These are phyloP conservation scores for Watsonalla cultraria DNA, from an alignment of 2,888 invertebrate species.

Conservation along the genomic window DNA sequence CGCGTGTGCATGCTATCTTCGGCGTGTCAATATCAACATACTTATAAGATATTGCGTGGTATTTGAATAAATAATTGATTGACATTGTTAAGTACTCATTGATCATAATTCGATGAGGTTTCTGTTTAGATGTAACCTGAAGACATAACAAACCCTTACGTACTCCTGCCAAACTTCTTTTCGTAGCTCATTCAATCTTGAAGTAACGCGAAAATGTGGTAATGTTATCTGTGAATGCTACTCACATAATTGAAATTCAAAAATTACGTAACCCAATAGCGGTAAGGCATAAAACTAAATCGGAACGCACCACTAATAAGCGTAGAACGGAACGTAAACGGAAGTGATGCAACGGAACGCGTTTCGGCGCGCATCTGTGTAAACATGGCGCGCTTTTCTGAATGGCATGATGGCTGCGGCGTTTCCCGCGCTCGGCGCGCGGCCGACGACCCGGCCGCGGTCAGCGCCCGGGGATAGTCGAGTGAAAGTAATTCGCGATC, in stretches of 20 bases:
- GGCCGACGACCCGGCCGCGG: conserved; percentile 70
- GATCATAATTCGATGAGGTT: no score
- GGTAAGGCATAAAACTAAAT: conserved; percentile 50
- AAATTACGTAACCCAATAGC: conserved; percentile 14
- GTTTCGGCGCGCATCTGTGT: conserved; percentile 77
- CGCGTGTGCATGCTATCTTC: conserved; percentile 22
- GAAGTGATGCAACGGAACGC: conserved; percentile 75
- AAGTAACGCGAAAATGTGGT: no score
- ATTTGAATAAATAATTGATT: conserved; percentile 8
- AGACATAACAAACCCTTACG: no score
- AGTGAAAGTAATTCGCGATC: conserved; percentile 78
- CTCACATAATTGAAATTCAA: not conserved
- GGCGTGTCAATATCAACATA: conserved; percentile 8
- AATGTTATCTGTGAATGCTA: no score
- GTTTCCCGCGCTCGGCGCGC: conserved; percentile 66
- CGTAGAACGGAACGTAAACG: conserved; percentile 70
- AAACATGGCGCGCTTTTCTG: conserved; percentile 75
- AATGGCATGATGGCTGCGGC: conserved; percentile 64
- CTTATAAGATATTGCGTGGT: conserved; percentile 6
- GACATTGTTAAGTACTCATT: not conserved
- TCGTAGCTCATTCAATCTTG: no score
- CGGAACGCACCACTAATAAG: conserved; percentile 54
- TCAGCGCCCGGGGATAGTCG: conserved; percentile 73
- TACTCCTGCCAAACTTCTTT: no score
- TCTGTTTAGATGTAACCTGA: no score